These are phyloP conservation scores for Petromus typicus DNA, from an alignment of 2,113 vertebrate species.

Conservation along the genomic window DNA sequence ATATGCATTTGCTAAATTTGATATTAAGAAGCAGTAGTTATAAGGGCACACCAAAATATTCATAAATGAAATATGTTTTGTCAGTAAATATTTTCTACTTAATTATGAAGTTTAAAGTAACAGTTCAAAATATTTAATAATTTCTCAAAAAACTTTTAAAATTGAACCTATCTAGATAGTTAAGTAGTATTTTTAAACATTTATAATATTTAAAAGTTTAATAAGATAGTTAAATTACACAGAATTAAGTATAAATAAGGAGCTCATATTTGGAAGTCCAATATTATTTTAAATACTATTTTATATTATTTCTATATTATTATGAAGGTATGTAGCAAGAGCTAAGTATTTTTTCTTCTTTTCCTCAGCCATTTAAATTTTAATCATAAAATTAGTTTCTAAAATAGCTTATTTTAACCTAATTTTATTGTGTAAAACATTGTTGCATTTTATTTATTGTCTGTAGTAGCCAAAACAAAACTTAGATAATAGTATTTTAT, in stretches of 20 bases:
- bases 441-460: background rate
- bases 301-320: conserved; percentile 29
- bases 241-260: background rate
- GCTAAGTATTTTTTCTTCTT: background rate
- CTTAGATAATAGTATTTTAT: background rate
- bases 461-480: background rate
- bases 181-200: background rate
- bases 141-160: background rate
- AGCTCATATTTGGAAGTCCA: background rate
- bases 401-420: background rate
- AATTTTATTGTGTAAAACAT: background rate
- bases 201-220: background rate
- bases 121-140: background rate
- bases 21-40: background rate
- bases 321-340: background rate
- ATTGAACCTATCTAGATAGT: background rate
- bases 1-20: background rate
- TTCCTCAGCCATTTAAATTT: background rate
- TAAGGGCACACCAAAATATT: background rate
- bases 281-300: background rate
- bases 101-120: background rate
- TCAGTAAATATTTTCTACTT: background rate
- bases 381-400: background rate
- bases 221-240: background rate
- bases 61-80: background rate